A percentile compares a stretch with the other conserved stretches of the same genome.
Conservation (phyloP, 2,113 vertebrate species). For the Crypturellus undulatus region DNA sequence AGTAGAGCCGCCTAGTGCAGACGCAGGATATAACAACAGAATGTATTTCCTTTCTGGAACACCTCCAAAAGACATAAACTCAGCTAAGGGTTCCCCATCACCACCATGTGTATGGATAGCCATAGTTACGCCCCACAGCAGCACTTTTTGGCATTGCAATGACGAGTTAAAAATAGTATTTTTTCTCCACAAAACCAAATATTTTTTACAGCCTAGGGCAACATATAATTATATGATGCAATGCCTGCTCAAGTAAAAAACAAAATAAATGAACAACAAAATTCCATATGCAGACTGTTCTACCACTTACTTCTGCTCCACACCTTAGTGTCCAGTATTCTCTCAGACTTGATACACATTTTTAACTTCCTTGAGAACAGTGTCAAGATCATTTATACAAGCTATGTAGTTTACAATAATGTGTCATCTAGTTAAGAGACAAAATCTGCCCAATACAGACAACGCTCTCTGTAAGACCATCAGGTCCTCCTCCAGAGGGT, state of each 20-base stretch:
- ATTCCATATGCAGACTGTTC: neutral
- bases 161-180: neutral
- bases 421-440: neutral
- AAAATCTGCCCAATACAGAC: neutral
- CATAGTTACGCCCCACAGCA: neutral
- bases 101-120: fast-evolving
- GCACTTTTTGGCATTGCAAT: neutral
- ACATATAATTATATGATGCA: neutral
- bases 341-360: neutral
- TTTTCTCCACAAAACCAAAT: neutral
- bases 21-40: neutral
- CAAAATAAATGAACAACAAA: neutral
- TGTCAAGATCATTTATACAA: neutral
- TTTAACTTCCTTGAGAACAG: neutral
- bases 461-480: neutral
- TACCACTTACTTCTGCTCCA: neutral
- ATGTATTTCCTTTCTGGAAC: neutral
- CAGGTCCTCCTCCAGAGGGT: neutral
- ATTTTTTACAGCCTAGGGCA: neutral
- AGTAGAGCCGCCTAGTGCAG: neutral
- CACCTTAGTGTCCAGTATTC: neutral
- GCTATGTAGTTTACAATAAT: neutral
- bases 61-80: neutral
- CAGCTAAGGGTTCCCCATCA: neutral
- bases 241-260: neutral